Evolutionary conservation across 1,140 invertebrate genomes (phyloP).

Genomic region (Formica selysi): DNA sequence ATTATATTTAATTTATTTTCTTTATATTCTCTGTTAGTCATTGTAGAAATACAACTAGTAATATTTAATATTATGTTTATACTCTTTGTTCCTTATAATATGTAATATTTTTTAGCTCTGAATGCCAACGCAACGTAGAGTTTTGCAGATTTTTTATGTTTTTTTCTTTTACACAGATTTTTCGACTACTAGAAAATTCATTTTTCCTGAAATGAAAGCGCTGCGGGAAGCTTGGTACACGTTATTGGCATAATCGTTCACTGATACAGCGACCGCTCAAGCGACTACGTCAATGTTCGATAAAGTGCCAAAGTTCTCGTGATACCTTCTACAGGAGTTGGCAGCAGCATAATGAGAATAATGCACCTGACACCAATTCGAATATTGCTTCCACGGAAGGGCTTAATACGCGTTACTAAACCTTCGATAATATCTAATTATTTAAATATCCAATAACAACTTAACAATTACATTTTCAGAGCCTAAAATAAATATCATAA

Average conservation of each 20-base stretch:
- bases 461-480: neutral
- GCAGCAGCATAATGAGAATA: constrained; percentile 38
- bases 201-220: constrained; percentile 29
- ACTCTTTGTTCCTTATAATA: neutral
- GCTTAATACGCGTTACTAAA: constrained; percentile 2
- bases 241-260: constrained; percentile 48
- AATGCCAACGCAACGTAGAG: neutral
- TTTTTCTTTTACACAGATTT: neutral
- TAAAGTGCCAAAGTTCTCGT: constrained; percentile 47
- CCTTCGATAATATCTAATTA: neutral
- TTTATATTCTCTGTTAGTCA: neutral
- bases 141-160: constrained; percentile 9
- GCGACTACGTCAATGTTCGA: constrained; percentile 25
- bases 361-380: constrained; percentile 7
- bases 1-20: neutral
- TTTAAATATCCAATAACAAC: neutral
- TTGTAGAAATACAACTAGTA: neutral
- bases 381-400: neutral
- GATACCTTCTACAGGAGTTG: constrained; percentile 46
- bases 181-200: neutral
- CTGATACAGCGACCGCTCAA: constrained; percentile 21
- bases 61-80: neutral
- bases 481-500: neutral
- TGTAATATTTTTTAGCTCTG: neutral
- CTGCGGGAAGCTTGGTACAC: neutral